A percentile compares a stretch with the other conserved stretches of the same genome.
phyloP scores from a whole-genome alignment of 1,140 invertebrate genomes.

The Arctopsyche grandis region DNA sequence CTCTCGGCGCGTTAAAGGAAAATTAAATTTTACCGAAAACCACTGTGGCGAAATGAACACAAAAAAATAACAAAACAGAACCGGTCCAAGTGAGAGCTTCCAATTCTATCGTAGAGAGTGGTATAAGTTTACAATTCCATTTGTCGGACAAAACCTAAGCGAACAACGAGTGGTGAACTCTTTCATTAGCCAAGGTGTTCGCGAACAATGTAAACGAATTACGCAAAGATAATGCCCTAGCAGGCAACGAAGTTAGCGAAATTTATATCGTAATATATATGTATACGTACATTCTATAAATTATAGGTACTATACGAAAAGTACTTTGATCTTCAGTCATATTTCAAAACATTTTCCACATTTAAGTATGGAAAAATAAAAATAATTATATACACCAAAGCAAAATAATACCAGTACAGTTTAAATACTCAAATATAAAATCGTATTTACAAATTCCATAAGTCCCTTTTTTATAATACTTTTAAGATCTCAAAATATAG shows the following conservation, averaged over 20 bases:
- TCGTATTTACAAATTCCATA: too few species aligned
- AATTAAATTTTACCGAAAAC: background rate
- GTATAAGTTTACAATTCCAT: constrained; percentile 19
- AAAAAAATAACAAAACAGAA: too few species aligned
- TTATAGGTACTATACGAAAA: too few species aligned
- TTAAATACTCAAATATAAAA: too few species aligned
- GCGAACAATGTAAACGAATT: constrained; percentile 23
- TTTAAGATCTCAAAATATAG: too few species aligned
- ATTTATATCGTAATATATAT: background rate
- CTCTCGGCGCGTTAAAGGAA: background rate
- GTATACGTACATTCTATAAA: too few species aligned
- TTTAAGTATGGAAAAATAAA: too few species aligned
- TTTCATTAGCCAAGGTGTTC: constrained; percentile 9
- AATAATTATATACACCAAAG: too few species aligned
- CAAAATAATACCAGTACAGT: too few species aligned
- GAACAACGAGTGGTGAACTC: background rate
- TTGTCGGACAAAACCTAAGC: background rate
- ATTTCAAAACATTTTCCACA: too few species aligned
- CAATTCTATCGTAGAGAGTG: constrained; percentile 3
- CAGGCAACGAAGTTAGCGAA: background rate
- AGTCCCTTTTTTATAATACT: too few species aligned
- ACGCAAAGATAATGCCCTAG: background rate
- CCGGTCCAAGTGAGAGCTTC: background rate
- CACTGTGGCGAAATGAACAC: background rate
- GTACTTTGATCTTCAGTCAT: too few species aligned